Conservation (phyloP, 2,888 invertebrate genomes). For the Macrophya annulata region DNA sequence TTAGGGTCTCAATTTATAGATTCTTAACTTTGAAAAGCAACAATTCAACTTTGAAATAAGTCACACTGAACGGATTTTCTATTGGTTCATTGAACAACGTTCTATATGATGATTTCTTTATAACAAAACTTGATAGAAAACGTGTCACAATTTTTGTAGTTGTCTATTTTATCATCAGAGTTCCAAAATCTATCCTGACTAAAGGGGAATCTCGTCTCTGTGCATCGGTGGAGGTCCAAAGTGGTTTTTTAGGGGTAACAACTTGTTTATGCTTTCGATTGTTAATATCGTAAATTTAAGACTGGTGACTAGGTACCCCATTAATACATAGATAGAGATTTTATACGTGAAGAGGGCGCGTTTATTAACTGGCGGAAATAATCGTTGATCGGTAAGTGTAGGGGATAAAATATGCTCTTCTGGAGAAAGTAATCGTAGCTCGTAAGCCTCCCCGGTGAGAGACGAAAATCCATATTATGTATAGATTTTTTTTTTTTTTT, state of each 20-base stretch:
- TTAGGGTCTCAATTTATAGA: background rate
- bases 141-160: background rate
- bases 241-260: background rate
- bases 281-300: background rate
- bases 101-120: background rate
- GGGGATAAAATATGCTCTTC: background rate
- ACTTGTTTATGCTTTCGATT: background rate
- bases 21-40: background rate
- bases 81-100: background rate
- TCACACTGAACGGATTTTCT: background rate
- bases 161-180: background rate
- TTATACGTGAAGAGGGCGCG: background rate
- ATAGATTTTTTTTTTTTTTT: background rate
- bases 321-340: background rate
- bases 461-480: conserved; percentile 31
- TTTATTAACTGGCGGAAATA: background rate
- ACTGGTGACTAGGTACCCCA: background rate
- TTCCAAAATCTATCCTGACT: background rate
- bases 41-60: background rate
- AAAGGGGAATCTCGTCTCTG: background rate
- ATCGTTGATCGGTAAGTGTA: background rate
- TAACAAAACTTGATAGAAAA: background rate
- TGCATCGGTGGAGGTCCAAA: background rate
- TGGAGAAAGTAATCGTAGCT: background rate
- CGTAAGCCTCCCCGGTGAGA: background rate